Evolutionary conservation across 2,888 invertebrate genomes (phyloP).

Genomic region (Mamestra brassicae): DNA sequence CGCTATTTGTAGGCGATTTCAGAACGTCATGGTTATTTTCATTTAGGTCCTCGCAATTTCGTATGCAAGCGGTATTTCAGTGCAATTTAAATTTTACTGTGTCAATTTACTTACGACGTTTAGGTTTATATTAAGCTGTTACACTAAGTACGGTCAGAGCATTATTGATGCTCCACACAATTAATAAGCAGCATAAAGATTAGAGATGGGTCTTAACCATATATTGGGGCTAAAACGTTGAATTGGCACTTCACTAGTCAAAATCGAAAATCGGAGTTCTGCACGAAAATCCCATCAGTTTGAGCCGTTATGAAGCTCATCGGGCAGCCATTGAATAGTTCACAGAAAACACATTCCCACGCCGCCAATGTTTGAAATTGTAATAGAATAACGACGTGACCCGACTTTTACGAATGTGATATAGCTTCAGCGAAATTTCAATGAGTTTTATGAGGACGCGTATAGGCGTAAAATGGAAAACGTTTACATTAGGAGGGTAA

Average conservation of each 20-base stretch:
- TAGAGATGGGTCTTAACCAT: too few relatives aligned
- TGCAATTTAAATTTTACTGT: background rate
- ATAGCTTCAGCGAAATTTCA: conserved; percentile 45
- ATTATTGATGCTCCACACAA: background rate
- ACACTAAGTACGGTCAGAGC: conserved; percentile 1
- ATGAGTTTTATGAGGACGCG: conserved; percentile 48
- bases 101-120: background rate
- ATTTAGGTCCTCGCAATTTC: background rate
- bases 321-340: conserved; percentile 17
- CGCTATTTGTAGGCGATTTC: conserved; percentile 2
- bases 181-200: background rate
- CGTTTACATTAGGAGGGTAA: conserved; percentile 46
- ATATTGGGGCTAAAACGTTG: too few relatives aligned
- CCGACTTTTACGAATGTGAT: conserved; percentile 46
- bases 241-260: too few relatives aligned
- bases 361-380: conserved; percentile 35
- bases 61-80: background rate
- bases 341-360: conserved; percentile 21
- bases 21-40: background rate
- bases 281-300: background rate
- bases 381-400: conserved; percentile 53
- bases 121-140: background rate
- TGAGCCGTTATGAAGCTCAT: conserved; percentile 6
- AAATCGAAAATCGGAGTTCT: background rate
- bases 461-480: conserved; percentile 48